Evolutionary conservation across 2,797 vertebrate species (phyloP), one percentile per base, ranked within the genome.

Genomic region (Zalophus californianus): DNA sequence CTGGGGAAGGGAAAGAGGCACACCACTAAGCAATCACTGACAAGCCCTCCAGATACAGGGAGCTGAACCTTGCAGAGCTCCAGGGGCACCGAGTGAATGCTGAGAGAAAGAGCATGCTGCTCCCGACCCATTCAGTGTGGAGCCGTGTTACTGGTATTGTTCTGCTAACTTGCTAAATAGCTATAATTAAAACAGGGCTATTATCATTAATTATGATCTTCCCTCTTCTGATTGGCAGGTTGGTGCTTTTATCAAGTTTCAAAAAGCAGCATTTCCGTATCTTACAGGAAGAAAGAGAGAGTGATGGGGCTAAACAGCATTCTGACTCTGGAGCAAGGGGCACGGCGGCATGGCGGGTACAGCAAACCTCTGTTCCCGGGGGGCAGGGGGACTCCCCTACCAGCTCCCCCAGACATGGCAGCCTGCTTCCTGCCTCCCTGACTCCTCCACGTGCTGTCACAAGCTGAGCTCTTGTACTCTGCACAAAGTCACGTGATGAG

Each of bases 91-190:
- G 3, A 38, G 23, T 27, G 92, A 98, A 94, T 20, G 50, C 93
- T n/a, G 64, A 70, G 73, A 94, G 91, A 66, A 90, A 44, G 48
- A 86, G 85, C 82, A 95, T 87, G 79, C 96, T 96, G 96, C 90
- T 94, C 66, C 75, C 4, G 0, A 68, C 41, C 91, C 95, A 94
- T 70, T 96, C 92, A 89, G 38, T 35, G 79, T 64, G 25, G 72
- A 95, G 86, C 90, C 95, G 78, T 90, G 93, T 92, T 93, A 95
- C 95, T 97, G 87, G 96, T 92, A 97, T 97, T 98, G 97, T 97
- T 98, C 97, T 97, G 97, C 88, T 98, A 98, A 98, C 98, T 98
- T 97, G 96, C 96, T 98, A 98, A 98, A 97, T 97, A 92, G 78
- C 97, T 98, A 97, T 97, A 97, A 98, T 98, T 98, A 97, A 96